Conservation (phyloP, 1,140 invertebrate species). For the Pseudomyrmex concolor region DNA sequence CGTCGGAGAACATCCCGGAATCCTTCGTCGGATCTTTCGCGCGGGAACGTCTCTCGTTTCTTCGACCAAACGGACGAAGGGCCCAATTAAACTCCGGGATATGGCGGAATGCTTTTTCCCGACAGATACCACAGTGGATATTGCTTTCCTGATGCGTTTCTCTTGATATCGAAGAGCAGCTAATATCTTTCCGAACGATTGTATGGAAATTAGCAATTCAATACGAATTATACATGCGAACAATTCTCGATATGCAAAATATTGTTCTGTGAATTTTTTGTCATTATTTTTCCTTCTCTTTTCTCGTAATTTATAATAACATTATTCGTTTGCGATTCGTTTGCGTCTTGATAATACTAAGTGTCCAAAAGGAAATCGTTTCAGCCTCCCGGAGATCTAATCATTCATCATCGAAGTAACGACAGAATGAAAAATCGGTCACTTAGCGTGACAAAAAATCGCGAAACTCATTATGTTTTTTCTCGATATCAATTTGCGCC, state of each 20-base stretch:
- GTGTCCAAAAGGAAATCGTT: too few relatives aligned
- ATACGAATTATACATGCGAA: slow-evolving; percentile 35
- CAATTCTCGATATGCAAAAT: slow-evolving; percentile 35
- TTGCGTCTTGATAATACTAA: background rate
- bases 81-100: slow-evolving; percentile 41
- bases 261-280: background rate
- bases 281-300: background rate
- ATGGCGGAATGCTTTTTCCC: slow-evolving; percentile 54
- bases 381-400: too few relatives aligned
- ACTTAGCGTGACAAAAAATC: background rate
- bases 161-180: slow-evolving; percentile 6
- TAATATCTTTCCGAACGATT: slow-evolving; percentile 8
- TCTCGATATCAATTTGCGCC: background rate
- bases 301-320: slow-evolving; percentile 3
- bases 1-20: slow-evolving; percentile 6
- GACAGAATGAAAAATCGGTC: background rate
- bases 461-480: background rate
- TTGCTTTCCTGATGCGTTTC: slow-evolving; percentile 21
- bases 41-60: background rate
- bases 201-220: slow-evolving; percentile 43
- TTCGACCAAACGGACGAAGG: background rate
- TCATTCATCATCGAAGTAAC: too few relatives aligned
- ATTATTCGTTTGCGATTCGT: background rate
- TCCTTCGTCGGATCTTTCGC: slow-evolving; percentile 5
- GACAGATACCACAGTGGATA: slow-evolving; percentile 13